Conservation (phyloP, 2,888 invertebrate species). For the Cantharis lateralis region DNA sequence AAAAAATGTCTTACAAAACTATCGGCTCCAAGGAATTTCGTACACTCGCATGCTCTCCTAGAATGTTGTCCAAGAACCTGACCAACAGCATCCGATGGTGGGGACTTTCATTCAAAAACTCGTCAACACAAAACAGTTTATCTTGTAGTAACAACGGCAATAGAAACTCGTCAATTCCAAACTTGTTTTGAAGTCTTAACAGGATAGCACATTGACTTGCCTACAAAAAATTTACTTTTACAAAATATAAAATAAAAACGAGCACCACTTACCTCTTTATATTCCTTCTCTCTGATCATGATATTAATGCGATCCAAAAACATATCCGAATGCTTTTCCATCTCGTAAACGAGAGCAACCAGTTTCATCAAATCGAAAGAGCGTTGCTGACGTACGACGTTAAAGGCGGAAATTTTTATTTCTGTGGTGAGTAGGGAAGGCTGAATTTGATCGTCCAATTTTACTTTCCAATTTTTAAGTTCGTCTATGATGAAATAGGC, state of each 20-base stretch:
- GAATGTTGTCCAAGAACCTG: constrained; percentile 71
- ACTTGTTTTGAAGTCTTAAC: constrained; percentile 68
- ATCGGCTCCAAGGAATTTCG: constrained; percentile 62
- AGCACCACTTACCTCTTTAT: constrained; percentile 64
- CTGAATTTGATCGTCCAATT: constrained; percentile 50
- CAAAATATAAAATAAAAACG: not conserved
- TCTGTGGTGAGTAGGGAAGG: constrained; percentile 58
- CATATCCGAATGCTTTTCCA: constrained; percentile 64
- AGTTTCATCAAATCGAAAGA: constrained; percentile 66
- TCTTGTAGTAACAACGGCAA: constrained; percentile 84
- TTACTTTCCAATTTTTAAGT: constrained; percentile 60
- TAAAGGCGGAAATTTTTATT: constrained; percentile 74
- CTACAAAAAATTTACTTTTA: constrained; percentile 42
- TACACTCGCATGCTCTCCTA: constrained; percentile 65
- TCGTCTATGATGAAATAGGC: constrained; percentile 68
- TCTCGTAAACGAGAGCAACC: constrained; percentile 67
- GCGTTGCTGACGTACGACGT: constrained; percentile 70
- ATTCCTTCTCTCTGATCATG: constrained; percentile 62
- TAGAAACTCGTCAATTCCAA: constrained; percentile 71
- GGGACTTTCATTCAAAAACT: constrained; percentile 70
- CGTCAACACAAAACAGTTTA: constrained; percentile 75
- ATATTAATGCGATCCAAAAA: constrained; percentile 67
- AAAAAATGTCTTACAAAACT: too few species aligned
- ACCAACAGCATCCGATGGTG: constrained; percentile 70
- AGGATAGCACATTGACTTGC: constrained; percentile 73